These are phyloP conservation scores for Aricia agestis DNA, from an alignment of 1,140 invertebrate genomes.

Conservation along the genomic window DNA sequence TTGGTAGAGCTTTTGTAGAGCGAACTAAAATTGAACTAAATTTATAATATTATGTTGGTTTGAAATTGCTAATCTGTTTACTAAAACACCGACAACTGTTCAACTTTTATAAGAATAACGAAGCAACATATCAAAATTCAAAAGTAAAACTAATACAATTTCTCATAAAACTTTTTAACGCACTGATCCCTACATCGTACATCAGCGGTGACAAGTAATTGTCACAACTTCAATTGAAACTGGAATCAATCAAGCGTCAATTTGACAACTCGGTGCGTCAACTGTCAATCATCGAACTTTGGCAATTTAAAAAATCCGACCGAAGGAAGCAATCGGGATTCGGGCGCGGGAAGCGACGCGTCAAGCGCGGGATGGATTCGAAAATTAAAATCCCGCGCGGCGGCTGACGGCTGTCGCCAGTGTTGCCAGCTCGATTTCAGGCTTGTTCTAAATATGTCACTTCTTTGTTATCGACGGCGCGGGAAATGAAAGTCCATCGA, in stretches of 20 bases:
- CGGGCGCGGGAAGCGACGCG: slow-evolving; percentile 49
- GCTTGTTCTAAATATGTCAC: slow-evolving; percentile 75
- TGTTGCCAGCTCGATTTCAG: slow-evolving; percentile 71
- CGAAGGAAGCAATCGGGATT: slow-evolving; percentile 62
- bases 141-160: not conserved
- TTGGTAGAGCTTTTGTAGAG: not conserved
- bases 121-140: not conserved
- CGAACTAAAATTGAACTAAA: not conserved
- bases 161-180: not conserved
- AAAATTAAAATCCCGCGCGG: slow-evolving; percentile 72
- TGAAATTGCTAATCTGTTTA: too few relatives aligned
- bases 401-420: slow-evolving; percentile 58
- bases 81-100: too few relatives aligned
- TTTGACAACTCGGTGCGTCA: slow-evolving; percentile 44
- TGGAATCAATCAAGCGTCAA: slow-evolving; percentile 58
- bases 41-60: not conserved
- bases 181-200: slow-evolving; percentile 11
- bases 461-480: slow-evolving; percentile 71
- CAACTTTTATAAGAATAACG: not conserved
- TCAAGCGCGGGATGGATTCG: slow-evolving; percentile 65
- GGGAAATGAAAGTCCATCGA: slow-evolving; percentile 73
- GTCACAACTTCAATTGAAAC: slow-evolving; percentile 42
- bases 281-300: slow-evolving; percentile 61
- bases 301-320: slow-evolving; percentile 56
- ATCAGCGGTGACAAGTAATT: slow-evolving; percentile 31